Evolutionary conservation across 1,140 invertebrate genomes (phyloP).

Genomic region (Centruroides sculpturatus): DNA sequence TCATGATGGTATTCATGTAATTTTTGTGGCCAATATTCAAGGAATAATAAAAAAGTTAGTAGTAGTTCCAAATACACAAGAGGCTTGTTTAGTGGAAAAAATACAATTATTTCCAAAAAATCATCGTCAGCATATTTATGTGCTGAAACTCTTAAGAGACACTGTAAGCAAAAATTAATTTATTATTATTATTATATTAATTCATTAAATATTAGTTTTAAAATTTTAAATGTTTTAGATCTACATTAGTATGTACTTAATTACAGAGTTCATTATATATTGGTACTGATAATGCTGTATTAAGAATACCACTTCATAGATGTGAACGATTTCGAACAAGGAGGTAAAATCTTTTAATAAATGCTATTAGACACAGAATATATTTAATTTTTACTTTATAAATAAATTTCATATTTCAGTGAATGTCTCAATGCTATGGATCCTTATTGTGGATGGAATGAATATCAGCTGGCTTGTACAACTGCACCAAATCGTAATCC

Average conservation of each 20-base stretch:
- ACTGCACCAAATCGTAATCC: slow-evolving; percentile 45
- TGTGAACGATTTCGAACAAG: slow-evolving; percentile 54
- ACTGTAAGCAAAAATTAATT: slow-evolving; percentile 34
- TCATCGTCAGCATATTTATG: slow-evolving; percentile 39
- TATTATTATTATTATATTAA: background rate
- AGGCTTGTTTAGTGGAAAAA: slow-evolving; percentile 70
- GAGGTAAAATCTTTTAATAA: slow-evolving; percentile 12
- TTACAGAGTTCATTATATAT: slow-evolving; percentile 62
- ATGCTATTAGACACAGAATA: background rate
- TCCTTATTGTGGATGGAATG: slow-evolving; percentile 89
- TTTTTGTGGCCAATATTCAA: slow-evolving; percentile 60
- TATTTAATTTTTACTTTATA: too few species aligned
- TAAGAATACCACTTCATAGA: slow-evolving; percentile 56
- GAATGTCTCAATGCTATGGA: slow-evolving; percentile 72
- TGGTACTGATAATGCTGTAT: slow-evolving; percentile 50
- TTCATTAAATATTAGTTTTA: background rate
- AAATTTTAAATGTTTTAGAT: background rate
- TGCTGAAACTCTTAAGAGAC: slow-evolving; percentile 61
- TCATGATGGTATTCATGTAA: slow-evolving; percentile 40
- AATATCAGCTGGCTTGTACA: slow-evolving; percentile 49
- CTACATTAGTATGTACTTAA: slow-evolving; percentile 4
- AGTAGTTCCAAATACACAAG: slow-evolving; percentile 45
- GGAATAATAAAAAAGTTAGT: slow-evolving; percentile 68
- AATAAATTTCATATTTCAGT: background rate
- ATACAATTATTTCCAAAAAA: slow-evolving; percentile 49